These are phyloP conservation scores for Drosophila novamexicana DNA, from an alignment of 1,140 invertebrate species.

Conservation along the genomic window DNA sequence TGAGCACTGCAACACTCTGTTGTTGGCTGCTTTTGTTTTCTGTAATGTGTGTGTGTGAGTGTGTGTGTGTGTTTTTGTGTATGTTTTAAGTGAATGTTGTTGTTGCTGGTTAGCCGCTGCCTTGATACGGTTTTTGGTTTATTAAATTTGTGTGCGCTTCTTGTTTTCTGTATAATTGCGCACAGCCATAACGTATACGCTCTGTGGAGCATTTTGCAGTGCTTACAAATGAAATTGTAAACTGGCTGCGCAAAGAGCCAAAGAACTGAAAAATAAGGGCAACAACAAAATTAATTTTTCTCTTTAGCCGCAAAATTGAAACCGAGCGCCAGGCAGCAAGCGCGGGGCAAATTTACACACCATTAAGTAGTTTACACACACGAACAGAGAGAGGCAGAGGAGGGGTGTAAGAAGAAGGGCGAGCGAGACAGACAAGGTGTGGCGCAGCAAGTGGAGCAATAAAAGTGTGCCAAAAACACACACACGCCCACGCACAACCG, in stretches of 20 bases:
- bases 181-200: constrained; percentile 45
- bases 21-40: constrained; percentile 32
- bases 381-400: constrained; percentile 2
- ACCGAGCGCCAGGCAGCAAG: constrained; percentile 61
- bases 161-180: constrained; percentile 47
- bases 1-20: constrained; percentile 11
- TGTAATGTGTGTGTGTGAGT: background rate
- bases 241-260: constrained; percentile 20
- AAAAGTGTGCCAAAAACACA: constrained; percentile 48
- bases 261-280: constrained; percentile 34
- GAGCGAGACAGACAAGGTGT: constrained; percentile 49
- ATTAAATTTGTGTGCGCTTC: constrained; percentile 65
- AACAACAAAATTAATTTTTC: constrained; percentile 73
- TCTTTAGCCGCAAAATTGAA: constrained; percentile 77
- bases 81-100: background rate
- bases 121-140: constrained; percentile 42
- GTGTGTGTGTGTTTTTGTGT: background rate
- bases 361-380: constrained; percentile 82
- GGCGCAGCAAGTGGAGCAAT: constrained; percentile 58
- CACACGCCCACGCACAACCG: constrained; percentile 11
- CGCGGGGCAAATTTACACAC: constrained; percentile 82
- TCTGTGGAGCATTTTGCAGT: constrained; percentile 51
- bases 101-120: constrained; percentile 35
- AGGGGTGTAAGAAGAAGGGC: constrained; percentile 6
- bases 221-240: constrained; percentile 45